These are phyloP conservation scores for Lasioglossum villosulum DNA, from an alignment of 2,888 invertebrate species.

Conservation along the genomic window DNA sequence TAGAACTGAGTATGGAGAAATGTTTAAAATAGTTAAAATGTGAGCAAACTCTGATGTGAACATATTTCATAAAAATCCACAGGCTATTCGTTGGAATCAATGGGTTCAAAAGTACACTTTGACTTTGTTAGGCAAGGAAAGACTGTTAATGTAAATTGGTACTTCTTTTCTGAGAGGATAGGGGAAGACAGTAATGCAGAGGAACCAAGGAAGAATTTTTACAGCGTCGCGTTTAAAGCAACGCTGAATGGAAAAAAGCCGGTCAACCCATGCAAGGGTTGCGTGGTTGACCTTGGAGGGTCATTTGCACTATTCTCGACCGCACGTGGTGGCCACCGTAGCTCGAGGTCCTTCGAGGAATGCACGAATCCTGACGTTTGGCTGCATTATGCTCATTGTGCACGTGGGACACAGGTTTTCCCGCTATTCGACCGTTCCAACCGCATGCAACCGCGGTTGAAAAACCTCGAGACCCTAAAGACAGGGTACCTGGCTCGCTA, in stretches of 20 bases:
- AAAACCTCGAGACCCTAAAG: not conserved
- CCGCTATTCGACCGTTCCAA: conserved; percentile 33
- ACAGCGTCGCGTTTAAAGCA: conserved; percentile 27
- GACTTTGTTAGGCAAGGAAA: not conserved
- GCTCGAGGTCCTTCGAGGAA: conserved; percentile 70
- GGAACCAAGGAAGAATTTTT: not conserved
- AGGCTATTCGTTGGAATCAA: not conserved
- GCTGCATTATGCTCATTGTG: conserved; percentile 59
- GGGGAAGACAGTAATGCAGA: not conserved
- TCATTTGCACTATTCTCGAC: conserved; percentile 76
- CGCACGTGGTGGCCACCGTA: conserved; percentile 59
- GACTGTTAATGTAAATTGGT: not conserved
- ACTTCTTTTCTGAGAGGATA: not conserved
- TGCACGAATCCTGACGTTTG: conserved; percentile 64
- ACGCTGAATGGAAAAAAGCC: conserved; percentile 55
- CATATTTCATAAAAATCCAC: too few relatives aligned
- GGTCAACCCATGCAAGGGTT: conserved; percentile 70
- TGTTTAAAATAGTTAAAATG: not conserved
- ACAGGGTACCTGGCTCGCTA: not conserved
- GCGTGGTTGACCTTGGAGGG: conserved; percentile 78
- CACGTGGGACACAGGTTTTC: conserved; percentile 37
- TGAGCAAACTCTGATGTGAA: too few relatives aligned
- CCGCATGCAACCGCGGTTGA: conserved; percentile 27
- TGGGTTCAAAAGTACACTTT: not conserved
- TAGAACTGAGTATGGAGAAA: not conserved